phyloP scores from a whole-genome alignment of 2,888 invertebrate species.

The Dioctria linearis region DNA sequence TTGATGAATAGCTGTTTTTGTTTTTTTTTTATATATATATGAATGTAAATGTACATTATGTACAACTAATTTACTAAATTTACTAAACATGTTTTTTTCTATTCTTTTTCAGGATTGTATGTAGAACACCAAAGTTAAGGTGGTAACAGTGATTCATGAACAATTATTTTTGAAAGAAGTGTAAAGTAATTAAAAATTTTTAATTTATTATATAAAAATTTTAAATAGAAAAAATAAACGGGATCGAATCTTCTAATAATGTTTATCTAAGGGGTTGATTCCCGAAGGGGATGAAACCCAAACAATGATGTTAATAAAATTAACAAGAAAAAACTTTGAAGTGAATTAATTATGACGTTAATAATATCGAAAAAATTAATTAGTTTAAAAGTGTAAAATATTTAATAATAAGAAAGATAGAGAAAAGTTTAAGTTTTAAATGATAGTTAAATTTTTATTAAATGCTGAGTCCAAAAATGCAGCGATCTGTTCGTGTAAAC shows the following conservation, averaged over 20 bases:
- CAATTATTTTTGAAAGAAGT: neutral
- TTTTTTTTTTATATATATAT: too few species aligned
- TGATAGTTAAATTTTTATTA: conserved; percentile 42
- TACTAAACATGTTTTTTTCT: too few species aligned
- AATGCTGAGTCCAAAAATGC: conserved; percentile 89
- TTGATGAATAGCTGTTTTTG: too few species aligned
- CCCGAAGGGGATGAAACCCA: conserved; percentile 58
- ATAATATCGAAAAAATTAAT: conserved; percentile 14
- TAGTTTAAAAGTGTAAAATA: conserved; percentile 19
- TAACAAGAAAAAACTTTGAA: conserved; percentile 31
- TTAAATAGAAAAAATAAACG: neutral
- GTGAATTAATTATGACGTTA: neutral
- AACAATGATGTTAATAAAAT: conserved; percentile 34
- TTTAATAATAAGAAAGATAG: conserved; percentile 1
- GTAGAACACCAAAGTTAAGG: too few species aligned
- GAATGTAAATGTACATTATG: too few species aligned
- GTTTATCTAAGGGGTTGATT: conserved; percentile 53
- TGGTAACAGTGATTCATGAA: neutral
- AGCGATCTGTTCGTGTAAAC: conserved; percentile 87
- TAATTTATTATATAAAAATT: neutral
- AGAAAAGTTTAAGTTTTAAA: conserved; percentile 36
- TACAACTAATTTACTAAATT: too few species aligned
- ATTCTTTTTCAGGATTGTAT: too few species aligned
- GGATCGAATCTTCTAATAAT: conserved; percentile 26
- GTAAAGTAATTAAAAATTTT: conserved; percentile 5